Conservation (phyloP, 2,113 vertebrate species). For the Odontophorus gujanensis region DNA sequence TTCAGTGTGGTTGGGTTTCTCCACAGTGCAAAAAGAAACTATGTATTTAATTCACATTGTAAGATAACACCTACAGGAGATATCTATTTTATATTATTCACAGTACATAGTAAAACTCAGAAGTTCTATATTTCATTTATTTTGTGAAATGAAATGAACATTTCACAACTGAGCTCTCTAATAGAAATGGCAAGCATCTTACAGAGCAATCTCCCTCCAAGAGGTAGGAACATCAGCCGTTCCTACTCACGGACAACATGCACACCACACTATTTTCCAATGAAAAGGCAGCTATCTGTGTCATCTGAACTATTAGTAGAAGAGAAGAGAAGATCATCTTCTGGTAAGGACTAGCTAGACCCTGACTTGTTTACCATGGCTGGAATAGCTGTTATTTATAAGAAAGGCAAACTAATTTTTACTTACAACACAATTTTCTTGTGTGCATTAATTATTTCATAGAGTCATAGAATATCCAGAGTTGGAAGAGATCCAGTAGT, state of each 20-base stretch:
- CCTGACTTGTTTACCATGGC: background rate
- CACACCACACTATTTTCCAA: background rate
- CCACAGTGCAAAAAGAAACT: background rate
- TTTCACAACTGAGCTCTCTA: background rate
- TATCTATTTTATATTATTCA: background rate
- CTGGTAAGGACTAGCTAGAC: background rate
- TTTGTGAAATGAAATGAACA: background rate
- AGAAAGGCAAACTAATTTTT: background rate
- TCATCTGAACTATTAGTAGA: background rate
- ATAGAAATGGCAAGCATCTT: background rate
- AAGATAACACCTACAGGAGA: background rate
- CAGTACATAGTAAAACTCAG: rapidly evolving
- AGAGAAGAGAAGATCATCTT: background rate
- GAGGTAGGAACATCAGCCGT: background rate
- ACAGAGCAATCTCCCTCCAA: background rate
- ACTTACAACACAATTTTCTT: background rate
- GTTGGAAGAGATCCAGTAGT: background rate
- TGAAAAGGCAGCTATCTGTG: background rate
- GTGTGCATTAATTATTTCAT: background rate
- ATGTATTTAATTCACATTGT: background rate
- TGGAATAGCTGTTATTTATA: background rate
- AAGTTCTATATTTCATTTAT: background rate
- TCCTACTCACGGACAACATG: background rate
- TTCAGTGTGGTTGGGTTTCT: background rate
- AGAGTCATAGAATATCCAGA: background rate